phyloP scores from a whole-genome alignment of 2,113 vertebrate genomes.

The Isurus oxyrinchus region DNA sequence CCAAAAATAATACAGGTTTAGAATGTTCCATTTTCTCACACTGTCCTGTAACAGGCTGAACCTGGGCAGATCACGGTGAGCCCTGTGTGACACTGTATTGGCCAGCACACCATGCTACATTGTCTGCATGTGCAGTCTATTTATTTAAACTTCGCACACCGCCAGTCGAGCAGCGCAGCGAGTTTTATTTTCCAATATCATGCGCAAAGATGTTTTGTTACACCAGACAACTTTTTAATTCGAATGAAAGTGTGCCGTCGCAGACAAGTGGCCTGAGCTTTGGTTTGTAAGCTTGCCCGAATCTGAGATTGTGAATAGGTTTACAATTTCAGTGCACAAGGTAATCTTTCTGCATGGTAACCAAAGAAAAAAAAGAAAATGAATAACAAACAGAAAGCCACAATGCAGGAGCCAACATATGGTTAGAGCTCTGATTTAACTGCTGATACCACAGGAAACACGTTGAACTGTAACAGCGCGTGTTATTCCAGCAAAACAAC shows the following conservation, averaged over 20 bases:
- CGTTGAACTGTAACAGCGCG: not conserved
- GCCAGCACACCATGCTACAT: not conserved
- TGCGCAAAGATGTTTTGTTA: not conserved
- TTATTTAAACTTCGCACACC: not conserved
- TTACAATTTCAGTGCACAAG: not conserved
- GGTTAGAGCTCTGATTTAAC: not conserved
- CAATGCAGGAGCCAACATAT: not conserved
- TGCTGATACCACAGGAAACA: not conserved
- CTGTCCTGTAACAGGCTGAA: conserved; percentile 11
- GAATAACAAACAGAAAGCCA: not conserved
- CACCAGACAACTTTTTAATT: conserved; percentile 9
- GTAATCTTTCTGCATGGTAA: not conserved
- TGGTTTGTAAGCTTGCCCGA: not conserved
- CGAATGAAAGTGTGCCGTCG: not conserved
- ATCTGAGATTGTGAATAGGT: not conserved
- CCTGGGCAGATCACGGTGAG: not conserved
- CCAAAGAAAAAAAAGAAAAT: not conserved
- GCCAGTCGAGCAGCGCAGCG: not conserved
- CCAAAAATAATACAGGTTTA: conserved; percentile 11
- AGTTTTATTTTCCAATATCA: not conserved
- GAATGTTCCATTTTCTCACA: conserved; percentile 35
- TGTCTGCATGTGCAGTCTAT: not conserved
- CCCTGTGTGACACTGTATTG: conserved; percentile 12
- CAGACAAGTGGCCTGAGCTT: not conserved
- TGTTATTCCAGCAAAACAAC: not conserved